These are phyloP conservation scores for Corydoras sp. DNA, from an alignment of 2,113 vertebrate species.

Conservation along the genomic window DNA sequence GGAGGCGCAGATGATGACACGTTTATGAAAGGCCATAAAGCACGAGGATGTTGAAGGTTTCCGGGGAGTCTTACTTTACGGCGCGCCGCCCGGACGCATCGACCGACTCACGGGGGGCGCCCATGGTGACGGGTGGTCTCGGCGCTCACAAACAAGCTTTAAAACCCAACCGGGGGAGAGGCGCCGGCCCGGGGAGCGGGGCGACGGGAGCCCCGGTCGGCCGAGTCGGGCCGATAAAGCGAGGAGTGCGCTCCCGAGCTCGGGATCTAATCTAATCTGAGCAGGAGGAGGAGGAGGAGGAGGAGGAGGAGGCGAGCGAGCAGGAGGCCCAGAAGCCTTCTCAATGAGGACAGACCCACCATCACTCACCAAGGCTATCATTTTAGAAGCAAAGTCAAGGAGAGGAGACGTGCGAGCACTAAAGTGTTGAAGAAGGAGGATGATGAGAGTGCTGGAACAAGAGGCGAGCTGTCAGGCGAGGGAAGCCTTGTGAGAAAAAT, in stretches of 20 bases:
- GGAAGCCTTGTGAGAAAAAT: neutral
- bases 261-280: conserved; percentile 28
- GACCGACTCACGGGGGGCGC: conserved; percentile 29
- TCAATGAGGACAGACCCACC: neutral
- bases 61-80: conserved; percentile 14
- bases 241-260: conserved; percentile 24
- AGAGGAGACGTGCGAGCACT: neutral
- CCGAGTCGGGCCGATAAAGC: conserved; percentile 24
- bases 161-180: conserved; percentile 33
- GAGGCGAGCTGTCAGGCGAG: neutral
- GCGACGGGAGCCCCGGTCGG: conserved; percentile 9
- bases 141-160: conserved; percentile 28
- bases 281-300: neutral
- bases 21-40: conserved; percentile 44
- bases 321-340: conserved; percentile 4
- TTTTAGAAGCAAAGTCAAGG: conserved; percentile 14
- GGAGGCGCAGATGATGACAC: conserved; percentile 29
- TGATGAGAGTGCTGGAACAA: neutral
- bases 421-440: neutral
- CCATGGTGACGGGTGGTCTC: conserved; percentile 25
- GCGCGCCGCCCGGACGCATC: conserved; percentile 26
- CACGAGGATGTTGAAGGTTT: conserved; percentile 21
- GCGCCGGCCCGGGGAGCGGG: conserved; percentile 8
- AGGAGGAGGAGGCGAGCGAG: neutral
- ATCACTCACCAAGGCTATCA: neutral